Base-by-base conservation (phyloP, 1,140 invertebrate species). In the Temnothorax curvispinosus region DNA sequence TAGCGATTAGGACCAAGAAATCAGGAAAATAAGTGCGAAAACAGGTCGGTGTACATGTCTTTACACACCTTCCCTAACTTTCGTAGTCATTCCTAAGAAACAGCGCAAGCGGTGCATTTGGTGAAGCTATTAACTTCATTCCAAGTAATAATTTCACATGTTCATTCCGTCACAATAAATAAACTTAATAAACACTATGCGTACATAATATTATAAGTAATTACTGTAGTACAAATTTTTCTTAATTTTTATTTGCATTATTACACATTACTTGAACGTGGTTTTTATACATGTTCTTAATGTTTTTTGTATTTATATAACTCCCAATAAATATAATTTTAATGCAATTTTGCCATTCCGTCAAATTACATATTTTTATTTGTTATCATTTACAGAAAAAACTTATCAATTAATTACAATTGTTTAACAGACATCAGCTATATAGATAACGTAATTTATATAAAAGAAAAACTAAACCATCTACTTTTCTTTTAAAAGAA, bases 41-140 rank as follows among this genome's bases (percentile, higher is more conserved):
- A 75, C n/a, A 41, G 41, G 47, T 62, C 47, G 18, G 67, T 67
- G 38, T 38, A 15, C 7, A n/a, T 65, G 54, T 82, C 67, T 58
- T 82, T 60, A 71, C 18, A 47, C 8, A 38, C 35, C 13, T 65
- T 38, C 2, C 38, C 21, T 4, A 72, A 21, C 18, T 35, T 47
- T 5, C 3, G 3, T 21, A 32, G 27, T 18, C 38, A 27, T 41
- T 38, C 18, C 5, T 47, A 41, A 11, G 27, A 1, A 44, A 27
- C 27, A 27, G 21, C 4, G n/a, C 27, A 2, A 41, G 0, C 6
- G 0, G 1, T 15, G n/a, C 21, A 82, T 74, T 82, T 58, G 4
- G 5, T 72, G 18, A 58, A n/a, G 1, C 5, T 44, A 44, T 64
- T 35, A 50, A 38, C 50, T 50, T 52, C 44, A 27, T 60, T 27